Conservation (phyloP, 2,113 vertebrate species). For the Mola mola region DNA sequence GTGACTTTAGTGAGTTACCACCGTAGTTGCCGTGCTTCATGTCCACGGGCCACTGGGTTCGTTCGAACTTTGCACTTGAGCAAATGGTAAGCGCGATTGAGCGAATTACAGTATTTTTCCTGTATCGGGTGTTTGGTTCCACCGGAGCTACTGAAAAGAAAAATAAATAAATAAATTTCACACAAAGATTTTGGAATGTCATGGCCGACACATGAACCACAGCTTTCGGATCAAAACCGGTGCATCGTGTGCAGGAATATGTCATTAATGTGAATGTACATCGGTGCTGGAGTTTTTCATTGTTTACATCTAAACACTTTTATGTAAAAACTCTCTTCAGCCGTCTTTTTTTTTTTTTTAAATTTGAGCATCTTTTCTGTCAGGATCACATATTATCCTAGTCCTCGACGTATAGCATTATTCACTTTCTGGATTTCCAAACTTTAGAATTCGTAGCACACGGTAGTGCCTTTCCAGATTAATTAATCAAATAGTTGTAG, state of each 20-base stretch:
- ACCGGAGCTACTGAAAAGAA: conserved; percentile 12
- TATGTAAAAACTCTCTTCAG: no score
- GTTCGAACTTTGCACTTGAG: not conserved
- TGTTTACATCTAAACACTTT: no score
- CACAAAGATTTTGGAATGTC: not conserved
- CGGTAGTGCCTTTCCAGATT: not conserved
- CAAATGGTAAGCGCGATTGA: conserved; percentile 26
- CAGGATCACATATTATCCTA: no score
- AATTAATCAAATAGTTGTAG: not conserved
- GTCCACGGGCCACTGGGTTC: conserved; percentile 11
- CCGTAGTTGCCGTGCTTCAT: conserved; percentile 19
- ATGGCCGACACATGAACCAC: not conserved
- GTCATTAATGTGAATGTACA: conserved; percentile 2
- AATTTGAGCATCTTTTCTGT: no score
- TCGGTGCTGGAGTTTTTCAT: no score
- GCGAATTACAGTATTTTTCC: conserved; percentile 22
- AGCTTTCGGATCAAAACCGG: not conserved
- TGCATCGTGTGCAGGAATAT: not conserved
- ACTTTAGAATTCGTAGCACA: no score
- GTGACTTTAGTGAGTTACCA: conserved; percentile 14
- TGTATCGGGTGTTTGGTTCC: conserved; percentile 14
- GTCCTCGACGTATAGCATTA: no score
- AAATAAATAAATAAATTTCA: not conserved
- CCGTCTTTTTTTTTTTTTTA: no score
- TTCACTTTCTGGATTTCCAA: no score